phyloP scores from a whole-genome alignment of 2,888 invertebrate genomes.

The Panzeria rudis region DNA sequence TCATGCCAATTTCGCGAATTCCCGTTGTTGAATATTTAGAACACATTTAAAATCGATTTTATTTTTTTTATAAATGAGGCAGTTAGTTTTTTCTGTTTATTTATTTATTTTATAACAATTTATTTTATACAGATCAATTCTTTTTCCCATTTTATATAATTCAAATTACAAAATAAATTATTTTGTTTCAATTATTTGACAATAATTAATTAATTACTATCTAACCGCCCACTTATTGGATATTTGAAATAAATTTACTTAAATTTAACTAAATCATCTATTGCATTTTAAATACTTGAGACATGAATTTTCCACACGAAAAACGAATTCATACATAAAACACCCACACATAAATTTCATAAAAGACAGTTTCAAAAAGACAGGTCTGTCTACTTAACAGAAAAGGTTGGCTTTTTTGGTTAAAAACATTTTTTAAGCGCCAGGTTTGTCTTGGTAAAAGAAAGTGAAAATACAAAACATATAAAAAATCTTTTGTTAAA shows the following conservation, averaged over 20 bases:
- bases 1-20: too few relatives aligned
- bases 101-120: too few relatives aligned
- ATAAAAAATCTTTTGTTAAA: slow-evolving; percentile 22
- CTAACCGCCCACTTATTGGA: background rate
- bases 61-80: too few relatives aligned
- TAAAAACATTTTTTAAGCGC: slow-evolving; percentile 36
- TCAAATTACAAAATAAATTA: too few relatives aligned
- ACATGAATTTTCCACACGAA: slow-evolving; percentile 1
- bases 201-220: background rate
- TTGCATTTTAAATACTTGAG: slow-evolving; percentile 16
- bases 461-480: slow-evolving; percentile 3
- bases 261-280: background rate
- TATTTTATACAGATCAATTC: too few relatives aligned
- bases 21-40: too few relatives aligned
- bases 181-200: too few relatives aligned
- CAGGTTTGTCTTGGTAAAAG: slow-evolving; percentile 23
- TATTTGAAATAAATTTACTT: background rate
- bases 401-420: background rate
- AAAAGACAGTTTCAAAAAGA: slow-evolving; percentile 32
- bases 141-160: too few relatives aligned
- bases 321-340: slow-evolving; percentile 50
- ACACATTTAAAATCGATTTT: too few relatives aligned
- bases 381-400: background rate
- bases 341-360: slow-evolving; percentile 53
- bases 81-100: too few relatives aligned